Conservation (phyloP, 2,113 vertebrate genomes). For the Hippocampus zosterae region DNA sequence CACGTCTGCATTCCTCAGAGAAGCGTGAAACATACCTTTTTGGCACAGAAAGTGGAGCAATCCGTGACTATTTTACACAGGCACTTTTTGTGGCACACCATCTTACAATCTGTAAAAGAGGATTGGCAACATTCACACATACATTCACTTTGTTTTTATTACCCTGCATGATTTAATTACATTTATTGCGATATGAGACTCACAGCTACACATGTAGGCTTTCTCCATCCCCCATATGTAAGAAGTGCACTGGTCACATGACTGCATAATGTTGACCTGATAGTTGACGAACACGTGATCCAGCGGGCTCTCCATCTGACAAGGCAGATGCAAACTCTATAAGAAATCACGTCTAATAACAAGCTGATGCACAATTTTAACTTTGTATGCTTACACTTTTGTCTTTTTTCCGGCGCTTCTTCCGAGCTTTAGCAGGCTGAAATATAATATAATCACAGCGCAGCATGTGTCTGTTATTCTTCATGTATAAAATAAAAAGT, state of each 20-base stretch:
- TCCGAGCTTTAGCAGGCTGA: slow-evolving; percentile 85
- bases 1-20: not conserved
- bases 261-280: slow-evolving; percentile 95
- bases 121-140: not conserved
- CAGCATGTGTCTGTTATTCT: not conserved
- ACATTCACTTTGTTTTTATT: not conserved
- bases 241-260: slow-evolving; percentile 88
- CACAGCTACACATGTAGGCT: slow-evolving; percentile 90
- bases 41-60: slow-evolving; percentile 78
- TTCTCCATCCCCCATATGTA: slow-evolving; percentile 99
- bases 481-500: not conserved
- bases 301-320: slow-evolving; percentile 81
- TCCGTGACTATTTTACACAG: slow-evolving; percentile 80
- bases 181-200: slow-evolving; percentile 50
- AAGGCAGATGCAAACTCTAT: not conserved
- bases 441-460: slow-evolving; percentile 30
- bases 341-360: not conserved
- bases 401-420: slow-evolving; percentile 92
- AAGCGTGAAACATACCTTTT: slow-evolving; percentile 68
- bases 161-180: not conserved
- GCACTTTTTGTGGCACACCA: slow-evolving; percentile 97
- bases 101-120: slow-evolving; percentile 82
- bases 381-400: slow-evolving; percentile 78
- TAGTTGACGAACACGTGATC: slow-evolving; percentile 87
- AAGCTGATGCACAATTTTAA: not conserved